Evolutionary conservation across 2,888 invertebrate species (phyloP), one percentile per base, ranked within the genome.

Genomic region (Argyra leucocephala): DNA sequence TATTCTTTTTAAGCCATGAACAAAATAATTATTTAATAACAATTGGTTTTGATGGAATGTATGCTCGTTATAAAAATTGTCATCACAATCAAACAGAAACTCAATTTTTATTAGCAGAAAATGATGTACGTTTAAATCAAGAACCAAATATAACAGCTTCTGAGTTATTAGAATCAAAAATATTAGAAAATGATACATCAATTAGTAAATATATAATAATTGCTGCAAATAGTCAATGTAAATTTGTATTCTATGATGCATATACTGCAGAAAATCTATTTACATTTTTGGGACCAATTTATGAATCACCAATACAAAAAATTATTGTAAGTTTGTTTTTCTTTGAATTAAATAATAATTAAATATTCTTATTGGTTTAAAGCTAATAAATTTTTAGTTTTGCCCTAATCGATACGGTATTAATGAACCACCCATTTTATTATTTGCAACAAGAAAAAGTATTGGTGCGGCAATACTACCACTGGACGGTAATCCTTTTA

Each of bases 401-500:
- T 48, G 48, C 5, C 48, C 48, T 3, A 5, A 15, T 18, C 15
- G 48, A 48, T 48, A 18, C 18, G 48, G 15, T 48, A 48, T 15
- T 12, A n/a, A 48, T 48, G 48, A 48, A 48, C 9, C 9, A 18
- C n/a, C 48, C 5, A 18, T 48, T 2, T 18, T 48, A 48, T 18
- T 67, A 48, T 15, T 67, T 4, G 61, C 64, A 1, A 67, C 64
- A 15, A 62, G 58, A 1, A 67, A 64, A 70, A 82, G 86, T 70
- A 82, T 90, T 9, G 90, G 90, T 0, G 75, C 90, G 22, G 86
- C 88, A 74, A 82, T 85, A 68, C 73, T 88, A 73, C 89, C 90
- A 0, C 76, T 88, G 0, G 88, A 89, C 74, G 91, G 90, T 0
- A 90, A 90, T 76, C 90, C 90, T 6, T 89, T 85, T 80, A 85